Conservation (phyloP, 2,888 invertebrate genomes). For the Barypeithes pellucidus region DNA sequence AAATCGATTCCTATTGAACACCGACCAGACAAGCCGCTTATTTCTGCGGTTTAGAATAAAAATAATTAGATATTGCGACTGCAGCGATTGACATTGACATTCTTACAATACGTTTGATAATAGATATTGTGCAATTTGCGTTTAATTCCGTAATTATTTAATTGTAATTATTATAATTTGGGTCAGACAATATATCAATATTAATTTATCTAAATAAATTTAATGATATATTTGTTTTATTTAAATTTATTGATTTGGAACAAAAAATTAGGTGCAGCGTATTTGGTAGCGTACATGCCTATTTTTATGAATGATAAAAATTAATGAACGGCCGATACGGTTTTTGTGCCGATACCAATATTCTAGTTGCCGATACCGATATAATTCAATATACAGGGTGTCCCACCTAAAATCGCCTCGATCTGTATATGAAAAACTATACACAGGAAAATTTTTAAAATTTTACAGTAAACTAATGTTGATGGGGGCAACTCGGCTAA, state of each 20-base stretch:
- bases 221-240: not conserved
- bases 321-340: too few species aligned
- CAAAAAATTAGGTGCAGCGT: not conserved
- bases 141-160: not conserved
- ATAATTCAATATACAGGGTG: too few species aligned
- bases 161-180: conserved; percentile 23
- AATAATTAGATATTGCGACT: not conserved
- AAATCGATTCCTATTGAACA: not conserved
- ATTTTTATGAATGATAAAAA: not conserved
- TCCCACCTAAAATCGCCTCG: too few species aligned
- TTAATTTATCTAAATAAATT: conserved; percentile 4
- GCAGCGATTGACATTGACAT: conserved; percentile 16
- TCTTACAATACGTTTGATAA: conserved; percentile 1
- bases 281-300: too few species aligned
- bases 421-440: too few species aligned
- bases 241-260: conserved; percentile 14
- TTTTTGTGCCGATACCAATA: too few species aligned
- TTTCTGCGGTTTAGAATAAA: conserved; percentile 5
- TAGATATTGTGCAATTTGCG: not conserved
- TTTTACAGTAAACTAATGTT: too few species aligned
- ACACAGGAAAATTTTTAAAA: too few species aligned
- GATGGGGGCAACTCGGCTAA: too few species aligned
- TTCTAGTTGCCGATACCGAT: too few species aligned
- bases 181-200: conserved; percentile 2
- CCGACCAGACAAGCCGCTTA: not conserved